Evolutionary conservation across 2,888 invertebrate genomes (phyloP), one percentile per base, ranked within the genome.

Genomic region (Trichacis sp.): DNA sequence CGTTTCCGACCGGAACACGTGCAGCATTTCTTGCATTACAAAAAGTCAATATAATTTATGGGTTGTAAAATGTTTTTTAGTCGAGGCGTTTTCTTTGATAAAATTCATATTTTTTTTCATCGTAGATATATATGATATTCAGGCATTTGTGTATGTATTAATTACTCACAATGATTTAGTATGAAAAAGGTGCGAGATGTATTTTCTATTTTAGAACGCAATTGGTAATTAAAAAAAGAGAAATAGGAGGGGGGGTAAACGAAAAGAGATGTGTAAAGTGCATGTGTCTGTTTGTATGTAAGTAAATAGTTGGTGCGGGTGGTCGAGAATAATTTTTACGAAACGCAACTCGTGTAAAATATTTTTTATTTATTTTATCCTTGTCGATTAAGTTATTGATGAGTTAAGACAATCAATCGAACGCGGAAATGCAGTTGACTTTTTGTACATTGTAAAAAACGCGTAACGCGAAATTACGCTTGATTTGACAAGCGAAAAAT

Each of bases 341-440:
- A 63, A 58, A 61, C 64, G 65, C 63, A 43, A 56, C 54, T 57
- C 61, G 64, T 67, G 64, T 68, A 70, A 63, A 66, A 49, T 68
- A 68, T n/a, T n/a, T 70, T 68, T 68, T 68, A 70, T 70, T 70
- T 70, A 70, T 68, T 70, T 57, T 65, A 55, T 61, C 56, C 42
- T 63, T 58, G 56, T 49, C 38, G 55, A 42, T 50, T 38, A 57
- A 33, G 33, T 33, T 48, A 20, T 57, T 38, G 19, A 18, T 8
- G 12, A 29, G 42, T 52, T 30, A 30, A 29, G 24, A 18, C 30
- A 52, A 51, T 51, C 42, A 29, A 14, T 40, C 38, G 29, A 50
- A 19, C 40, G 43, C 43, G n/a, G 15, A 42, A 42, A 43, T 33
- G 33, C n/a, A 11, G n/a, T 33, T 33, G 11, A n/a, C n/a, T 33